Evolutionary conservation across 2,888 invertebrate genomes (phyloP).

Genomic region (Baccha elongata): DNA sequence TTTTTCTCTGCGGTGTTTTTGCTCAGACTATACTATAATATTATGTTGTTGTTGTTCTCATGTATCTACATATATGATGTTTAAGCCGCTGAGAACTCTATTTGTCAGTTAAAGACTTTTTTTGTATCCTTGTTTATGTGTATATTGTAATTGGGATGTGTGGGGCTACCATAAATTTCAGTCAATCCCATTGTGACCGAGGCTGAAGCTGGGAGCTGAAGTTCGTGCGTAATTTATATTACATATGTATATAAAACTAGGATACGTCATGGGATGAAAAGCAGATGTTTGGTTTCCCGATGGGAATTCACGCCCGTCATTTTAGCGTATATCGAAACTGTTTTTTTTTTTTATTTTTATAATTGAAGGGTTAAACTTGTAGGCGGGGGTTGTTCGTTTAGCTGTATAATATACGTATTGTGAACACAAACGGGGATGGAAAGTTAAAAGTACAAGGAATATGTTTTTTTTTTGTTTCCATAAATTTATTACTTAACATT

Average conservation of each 20-base stretch:
- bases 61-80: constrained; percentile 1
- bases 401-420: constrained; percentile 45
- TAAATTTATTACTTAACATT: background rate
- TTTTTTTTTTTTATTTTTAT: constrained; percentile 16
- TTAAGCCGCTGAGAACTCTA: constrained; percentile 37
- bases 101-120: constrained; percentile 48
- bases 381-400: constrained; percentile 27
- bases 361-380: constrained; percentile 41
- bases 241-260: constrained; percentile 60
- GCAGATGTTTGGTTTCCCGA: constrained; percentile 54
- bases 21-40: background rate
- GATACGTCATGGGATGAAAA: constrained; percentile 47
- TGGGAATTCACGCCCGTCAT: constrained; percentile 19
- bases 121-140: constrained; percentile 46
- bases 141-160: constrained; percentile 2
- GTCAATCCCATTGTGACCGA: constrained; percentile 55
- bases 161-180: constrained; percentile 56
- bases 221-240: background rate
- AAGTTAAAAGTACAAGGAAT: background rate
- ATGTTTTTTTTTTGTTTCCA: background rate
- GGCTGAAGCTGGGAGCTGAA: constrained; percentile 8
- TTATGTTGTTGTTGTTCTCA: constrained; percentile 7
- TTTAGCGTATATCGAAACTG: constrained; percentile 3
- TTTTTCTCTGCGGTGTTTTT: constrained; percentile 35
- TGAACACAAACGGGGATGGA: constrained; percentile 13